Evolutionary conservation across 1,140 invertebrate genomes (phyloP).

Genomic region (Drosophila littoralis): DNA sequence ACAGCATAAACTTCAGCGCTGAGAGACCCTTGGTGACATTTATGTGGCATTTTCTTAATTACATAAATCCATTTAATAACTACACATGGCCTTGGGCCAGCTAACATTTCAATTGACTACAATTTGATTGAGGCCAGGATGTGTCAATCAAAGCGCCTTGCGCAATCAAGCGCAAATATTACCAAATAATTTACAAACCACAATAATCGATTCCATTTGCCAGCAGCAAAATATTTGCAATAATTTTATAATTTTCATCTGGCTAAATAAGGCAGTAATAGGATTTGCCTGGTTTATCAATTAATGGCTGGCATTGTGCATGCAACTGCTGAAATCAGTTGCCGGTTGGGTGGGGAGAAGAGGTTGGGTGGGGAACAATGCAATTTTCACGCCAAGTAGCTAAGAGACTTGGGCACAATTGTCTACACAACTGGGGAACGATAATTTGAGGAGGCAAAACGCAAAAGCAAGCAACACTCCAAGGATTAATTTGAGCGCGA

Average conservation of each 20-base stretch:
- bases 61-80: constrained; percentile 5
- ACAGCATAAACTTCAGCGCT: not conserved
- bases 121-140: not conserved
- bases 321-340: constrained; percentile 36
- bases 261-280: not conserved
- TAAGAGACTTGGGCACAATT: constrained; percentile 52
- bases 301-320: constrained; percentile 17
- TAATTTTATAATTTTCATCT: constrained; percentile 4
- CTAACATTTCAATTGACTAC: not conserved
- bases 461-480: constrained; percentile 44
- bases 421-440: constrained; percentile 67
- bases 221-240: not conserved
- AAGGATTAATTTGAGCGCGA: constrained; percentile 69
- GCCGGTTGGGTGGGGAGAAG: too few species aligned
- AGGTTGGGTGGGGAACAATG: not conserved
- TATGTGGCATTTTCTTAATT: constrained; percentile 6
- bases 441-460: constrained; percentile 62
- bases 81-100: not conserved
- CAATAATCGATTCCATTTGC: not conserved
- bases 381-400: constrained; percentile 52
- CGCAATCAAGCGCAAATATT: constrained; percentile 5
- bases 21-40: not conserved
- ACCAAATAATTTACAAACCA: constrained; percentile 7
- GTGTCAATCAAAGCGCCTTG: constrained; percentile 12
- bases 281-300: constrained; percentile 6